phyloP scores from a whole-genome alignment of 2,797 vertebrate genomes.

The Acanthurus tractus region DNA sequence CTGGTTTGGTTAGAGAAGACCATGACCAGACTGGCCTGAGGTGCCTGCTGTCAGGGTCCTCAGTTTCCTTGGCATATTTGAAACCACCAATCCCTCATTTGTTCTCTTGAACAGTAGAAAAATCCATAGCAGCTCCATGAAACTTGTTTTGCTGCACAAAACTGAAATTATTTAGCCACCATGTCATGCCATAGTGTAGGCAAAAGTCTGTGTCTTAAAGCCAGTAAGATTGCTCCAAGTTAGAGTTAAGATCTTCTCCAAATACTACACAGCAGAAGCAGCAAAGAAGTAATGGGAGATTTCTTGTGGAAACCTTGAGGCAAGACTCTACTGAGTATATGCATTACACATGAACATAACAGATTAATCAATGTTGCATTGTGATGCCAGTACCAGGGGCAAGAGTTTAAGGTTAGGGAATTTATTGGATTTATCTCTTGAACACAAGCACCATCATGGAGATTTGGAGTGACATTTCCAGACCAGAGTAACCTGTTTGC shows the following conservation, averaged over 20 bases:
- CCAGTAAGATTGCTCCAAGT: conserved; percentile 13
- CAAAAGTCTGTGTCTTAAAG: conserved; percentile 9
- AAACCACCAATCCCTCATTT: conserved; percentile 34
- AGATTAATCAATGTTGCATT: conserved; percentile 55
- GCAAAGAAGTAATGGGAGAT: conserved; percentile 22
- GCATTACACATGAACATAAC: conserved; percentile 15
- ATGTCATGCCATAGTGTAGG: conserved; percentile 5
- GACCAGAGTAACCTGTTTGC: neutral
- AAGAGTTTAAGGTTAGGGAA: conserved; percentile 22
- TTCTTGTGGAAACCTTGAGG: conserved; percentile 2
- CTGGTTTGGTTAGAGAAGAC: conserved; percentile 15
- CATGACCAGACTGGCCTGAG: conserved; percentile 5
- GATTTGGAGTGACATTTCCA: conserved; percentile 3
- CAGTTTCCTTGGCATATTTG: conserved; percentile 45
- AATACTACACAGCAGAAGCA: neutral
- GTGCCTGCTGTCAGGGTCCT: conserved; percentile 19
- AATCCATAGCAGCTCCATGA: conserved; percentile 54
- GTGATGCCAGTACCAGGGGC: neutral
- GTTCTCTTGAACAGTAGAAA: conserved; percentile 31
- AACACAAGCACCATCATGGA: conserved; percentile 35
- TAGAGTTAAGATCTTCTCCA: conserved; percentile 21
- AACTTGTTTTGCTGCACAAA: conserved; percentile 13
- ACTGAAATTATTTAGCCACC: conserved; percentile 21
- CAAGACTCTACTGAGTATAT: conserved; percentile 17
- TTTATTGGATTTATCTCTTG: conserved; percentile 43